phyloP scores from a whole-genome alignment of 2,113 vertebrate species.

The Apodemus sylvaticus region DNA sequence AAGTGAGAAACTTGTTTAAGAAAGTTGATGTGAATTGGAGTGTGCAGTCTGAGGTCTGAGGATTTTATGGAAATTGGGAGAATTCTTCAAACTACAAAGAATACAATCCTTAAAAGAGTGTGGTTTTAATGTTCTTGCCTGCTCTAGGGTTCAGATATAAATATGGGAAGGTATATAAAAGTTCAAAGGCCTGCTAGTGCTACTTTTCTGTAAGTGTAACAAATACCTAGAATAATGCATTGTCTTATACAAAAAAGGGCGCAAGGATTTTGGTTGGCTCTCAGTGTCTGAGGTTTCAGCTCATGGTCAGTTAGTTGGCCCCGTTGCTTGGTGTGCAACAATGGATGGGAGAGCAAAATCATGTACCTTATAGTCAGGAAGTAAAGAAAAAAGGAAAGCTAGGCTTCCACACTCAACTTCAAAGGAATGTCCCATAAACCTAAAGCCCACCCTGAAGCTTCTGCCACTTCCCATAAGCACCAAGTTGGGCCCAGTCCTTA shows the following conservation, averaged over 20 bases:
- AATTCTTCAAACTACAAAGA: not conserved
- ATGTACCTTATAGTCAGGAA: not conserved
- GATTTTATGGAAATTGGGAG: not conserved
- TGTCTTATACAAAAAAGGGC: not conserved
- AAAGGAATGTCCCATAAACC: not conserved
- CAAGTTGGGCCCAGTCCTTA: not conserved
- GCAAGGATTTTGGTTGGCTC: not conserved
- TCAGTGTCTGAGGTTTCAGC: not conserved
- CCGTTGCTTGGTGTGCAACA: not conserved
- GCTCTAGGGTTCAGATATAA: not conserved
- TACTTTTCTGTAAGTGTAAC: not conserved
- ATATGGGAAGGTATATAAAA: not conserved
- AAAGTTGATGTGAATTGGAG: not conserved
- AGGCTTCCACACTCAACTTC: not conserved
- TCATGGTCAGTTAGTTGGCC: not conserved
- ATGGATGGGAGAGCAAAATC: not conserved
- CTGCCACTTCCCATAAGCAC: not conserved
- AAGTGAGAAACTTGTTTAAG: slow-evolving; percentile 27
- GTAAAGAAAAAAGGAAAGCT: not conserved
- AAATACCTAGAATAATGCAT: not conserved
- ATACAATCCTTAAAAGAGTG: not conserved
- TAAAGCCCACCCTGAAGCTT: not conserved
- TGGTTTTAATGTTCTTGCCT: not conserved
- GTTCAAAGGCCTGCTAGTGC: not conserved
- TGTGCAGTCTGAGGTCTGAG: not conserved